These are phyloP conservation scores for Atopsyche davidsoni DNA, from an alignment of 1,140 invertebrate genomes.

Conservation along the genomic window DNA sequence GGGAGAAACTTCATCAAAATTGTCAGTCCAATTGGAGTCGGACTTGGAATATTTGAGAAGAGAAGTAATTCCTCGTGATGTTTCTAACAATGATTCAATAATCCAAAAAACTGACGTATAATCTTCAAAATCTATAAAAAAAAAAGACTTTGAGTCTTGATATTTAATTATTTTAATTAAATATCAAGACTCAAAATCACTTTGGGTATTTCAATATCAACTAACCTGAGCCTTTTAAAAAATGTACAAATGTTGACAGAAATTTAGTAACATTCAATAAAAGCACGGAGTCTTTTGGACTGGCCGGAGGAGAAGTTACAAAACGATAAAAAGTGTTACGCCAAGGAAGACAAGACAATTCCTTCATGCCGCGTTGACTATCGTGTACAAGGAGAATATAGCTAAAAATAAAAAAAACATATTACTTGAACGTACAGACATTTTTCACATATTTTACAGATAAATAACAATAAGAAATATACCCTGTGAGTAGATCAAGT, in stretches of 20 bases:
- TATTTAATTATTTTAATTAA: too few species aligned
- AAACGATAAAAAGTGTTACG: constrained; percentile 52
- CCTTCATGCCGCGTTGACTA: constrained; percentile 28
- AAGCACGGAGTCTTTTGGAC: constrained; percentile 51
- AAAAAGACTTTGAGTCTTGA: too few species aligned
- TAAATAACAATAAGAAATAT: constrained; percentile 32
- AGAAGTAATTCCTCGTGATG: constrained; percentile 16
- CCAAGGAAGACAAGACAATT: constrained; percentile 52
- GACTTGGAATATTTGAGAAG: constrained; percentile 15
- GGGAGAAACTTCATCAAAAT: constrained; percentile 7
- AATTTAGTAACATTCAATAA: constrained; percentile 53
- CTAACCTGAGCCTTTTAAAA: constrained; percentile 5
- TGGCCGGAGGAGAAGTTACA: constrained; percentile 52
- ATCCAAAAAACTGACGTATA: constrained; percentile 13
- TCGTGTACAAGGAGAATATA: constrained; percentile 17
- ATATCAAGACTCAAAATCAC: too few species aligned
- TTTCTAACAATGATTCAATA: constrained; percentile 19
- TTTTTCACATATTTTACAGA: too few species aligned
- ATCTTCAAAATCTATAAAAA: constrained; percentile 8
- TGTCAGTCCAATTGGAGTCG: constrained; percentile 13
- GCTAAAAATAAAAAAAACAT: constrained; percentile 7
- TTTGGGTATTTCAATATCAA: too few species aligned
- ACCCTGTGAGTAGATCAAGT: constrained; percentile 52
- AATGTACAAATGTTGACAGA: constrained; percentile 37
- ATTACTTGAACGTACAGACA: too few species aligned